Evolutionary conservation across 2,888 invertebrate genomes (phyloP).

Genomic region (Parochlus steinenii): DNA sequence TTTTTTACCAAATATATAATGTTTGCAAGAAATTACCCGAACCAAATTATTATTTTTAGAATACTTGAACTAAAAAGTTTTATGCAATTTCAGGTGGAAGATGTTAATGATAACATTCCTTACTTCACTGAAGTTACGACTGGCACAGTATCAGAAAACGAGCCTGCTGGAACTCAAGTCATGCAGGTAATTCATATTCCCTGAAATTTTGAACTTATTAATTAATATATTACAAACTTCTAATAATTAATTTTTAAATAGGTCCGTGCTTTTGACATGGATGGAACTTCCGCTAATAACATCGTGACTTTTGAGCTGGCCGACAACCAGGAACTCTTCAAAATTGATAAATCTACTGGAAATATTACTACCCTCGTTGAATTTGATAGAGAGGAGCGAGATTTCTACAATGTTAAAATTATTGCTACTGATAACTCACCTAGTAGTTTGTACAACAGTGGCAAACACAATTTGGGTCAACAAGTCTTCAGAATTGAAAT

Average conservation of each 20-base stretch:
- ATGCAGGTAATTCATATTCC: too few relatives aligned
- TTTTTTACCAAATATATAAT: too few relatives aligned
- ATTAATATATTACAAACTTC: too few relatives aligned
- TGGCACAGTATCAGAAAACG: constrained; percentile 74
- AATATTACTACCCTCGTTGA: constrained; percentile 64
- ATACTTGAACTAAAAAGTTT: too few relatives aligned
- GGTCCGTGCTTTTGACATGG: constrained; percentile 67
- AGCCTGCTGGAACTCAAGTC: constrained; percentile 63
- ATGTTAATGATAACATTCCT: constrained; percentile 84
- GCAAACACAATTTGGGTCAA: constrained; percentile 55
- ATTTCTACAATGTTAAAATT: constrained; percentile 77
- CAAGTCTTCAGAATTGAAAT: constrained; percentile 82
- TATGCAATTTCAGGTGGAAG: too few relatives aligned
- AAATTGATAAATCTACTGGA: constrained; percentile 71
- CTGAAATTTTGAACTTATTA: too few relatives aligned
- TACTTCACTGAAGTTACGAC: constrained; percentile 66
- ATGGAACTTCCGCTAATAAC: constrained; percentile 69
- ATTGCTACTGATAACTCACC: constrained; percentile 81
- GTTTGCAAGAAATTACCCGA: too few relatives aligned
- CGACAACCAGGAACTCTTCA: constrained; percentile 53
- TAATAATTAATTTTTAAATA: too few relatives aligned
- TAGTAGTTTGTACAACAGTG: constrained; percentile 49
- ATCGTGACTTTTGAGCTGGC: constrained; percentile 63
- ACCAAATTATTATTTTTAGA: too few relatives aligned
- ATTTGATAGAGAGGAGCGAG: constrained; percentile 76